phyloP scores from a whole-genome alignment of 2,113 vertebrate genomes.

The Sminthopsis crassicaudata region DNA sequence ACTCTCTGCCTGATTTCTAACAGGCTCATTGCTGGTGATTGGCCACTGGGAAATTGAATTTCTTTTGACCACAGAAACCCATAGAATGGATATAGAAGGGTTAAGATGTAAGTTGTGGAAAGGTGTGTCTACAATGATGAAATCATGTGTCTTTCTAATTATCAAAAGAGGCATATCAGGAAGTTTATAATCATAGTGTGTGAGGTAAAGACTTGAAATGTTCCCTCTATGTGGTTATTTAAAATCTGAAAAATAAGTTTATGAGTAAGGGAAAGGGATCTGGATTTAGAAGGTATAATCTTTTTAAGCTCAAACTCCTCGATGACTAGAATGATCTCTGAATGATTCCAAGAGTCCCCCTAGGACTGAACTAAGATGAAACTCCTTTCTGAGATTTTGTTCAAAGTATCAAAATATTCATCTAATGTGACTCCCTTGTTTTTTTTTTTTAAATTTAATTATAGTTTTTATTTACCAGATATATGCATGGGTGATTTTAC shows the following conservation, averaged over 20 bases:
- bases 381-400: neutral
- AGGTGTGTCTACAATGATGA: neutral
- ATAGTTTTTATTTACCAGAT: no score
- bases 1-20: neutral
- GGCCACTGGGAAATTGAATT: neutral
- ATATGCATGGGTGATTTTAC: no score
- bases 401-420: neutral
- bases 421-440: neutral
- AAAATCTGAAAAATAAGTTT: neutral
- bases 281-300: neutral
- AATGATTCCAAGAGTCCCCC: neutral
- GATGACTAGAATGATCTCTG: neutral
- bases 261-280: neutral
- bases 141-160: neutral
- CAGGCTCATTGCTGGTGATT: neutral
- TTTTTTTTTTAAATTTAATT: no score
- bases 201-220: neutral
- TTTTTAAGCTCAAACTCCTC: neutral
- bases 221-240: neutral
- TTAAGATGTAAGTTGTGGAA: neutral
- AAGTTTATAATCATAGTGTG: neutral
- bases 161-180: neutral
- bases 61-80: neutral
- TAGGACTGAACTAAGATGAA: neutral
- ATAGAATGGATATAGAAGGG: neutral